Percentiles rank a stretch among this genome's conserved stretches.
phyloP scores from a whole-genome alignment of 1,140 invertebrate genomes.

The Frieseomelitta varia region DNA sequence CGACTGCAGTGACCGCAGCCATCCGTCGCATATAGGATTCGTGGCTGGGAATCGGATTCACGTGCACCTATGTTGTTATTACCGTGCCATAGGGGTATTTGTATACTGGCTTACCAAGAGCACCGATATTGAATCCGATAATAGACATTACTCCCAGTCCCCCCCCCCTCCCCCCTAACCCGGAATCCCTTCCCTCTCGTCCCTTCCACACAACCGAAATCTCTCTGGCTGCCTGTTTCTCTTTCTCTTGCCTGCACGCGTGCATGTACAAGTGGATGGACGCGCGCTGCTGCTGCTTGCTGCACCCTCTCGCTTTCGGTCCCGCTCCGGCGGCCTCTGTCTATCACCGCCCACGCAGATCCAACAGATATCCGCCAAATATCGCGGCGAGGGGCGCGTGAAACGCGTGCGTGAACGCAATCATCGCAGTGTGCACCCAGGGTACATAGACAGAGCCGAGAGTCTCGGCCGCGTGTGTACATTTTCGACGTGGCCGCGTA shows the following conservation, averaged over 20 bases:
- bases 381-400: conserved; percentile 57
- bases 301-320: background rate
- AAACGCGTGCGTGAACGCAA: conserved; percentile 65
- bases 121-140: conserved; percentile 82
- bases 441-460: conserved; percentile 25
- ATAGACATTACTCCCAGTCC: conserved; percentile 77
- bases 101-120: conserved; percentile 81
- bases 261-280: too few relatives aligned
- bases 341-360: conserved; percentile 23
- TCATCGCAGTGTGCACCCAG: conserved; percentile 54
- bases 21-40: conserved; percentile 74
- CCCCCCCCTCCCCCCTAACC: conserved; percentile 30
- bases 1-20: conserved; percentile 68
- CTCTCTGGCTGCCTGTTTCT: conserved; percentile 10
- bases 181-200: conserved; percentile 15
- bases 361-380: conserved; percentile 58
- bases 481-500: background rate
- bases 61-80: conserved; percentile 80
- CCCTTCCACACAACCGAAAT: too few relatives aligned
- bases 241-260: background rate
- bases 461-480: conserved; percentile 27
- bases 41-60: conserved; percentile 75
- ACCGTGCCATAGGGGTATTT: conserved; percentile 81
- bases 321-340: background rate
- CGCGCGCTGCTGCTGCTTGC: too few relatives aligned